Evolutionary conservation across 2,888 invertebrate species (phyloP).

Genomic region (Steinernema carpocapsae): DNA sequence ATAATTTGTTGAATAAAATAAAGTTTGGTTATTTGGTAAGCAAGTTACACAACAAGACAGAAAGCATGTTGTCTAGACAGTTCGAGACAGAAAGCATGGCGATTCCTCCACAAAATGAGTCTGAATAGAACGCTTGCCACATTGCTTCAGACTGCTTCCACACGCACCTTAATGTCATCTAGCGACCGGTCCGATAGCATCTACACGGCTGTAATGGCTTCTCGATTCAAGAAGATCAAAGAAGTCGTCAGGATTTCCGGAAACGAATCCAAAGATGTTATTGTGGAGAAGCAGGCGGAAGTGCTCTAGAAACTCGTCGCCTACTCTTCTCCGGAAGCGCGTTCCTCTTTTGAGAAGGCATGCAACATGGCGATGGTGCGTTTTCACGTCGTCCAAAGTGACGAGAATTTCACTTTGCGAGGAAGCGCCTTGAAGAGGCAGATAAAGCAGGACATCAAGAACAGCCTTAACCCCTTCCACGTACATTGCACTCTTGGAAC

Average conservation of each 20-base stretch:
- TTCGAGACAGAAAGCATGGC: neutral
- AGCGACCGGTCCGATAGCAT: neutral
- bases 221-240: conserved; percentile 71
- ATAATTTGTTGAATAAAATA: too few species aligned
- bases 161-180: too few species aligned
- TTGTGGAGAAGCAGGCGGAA: conserved; percentile 84
- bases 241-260: neutral
- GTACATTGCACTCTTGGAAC: conserved; percentile 88
- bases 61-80: too few species aligned
- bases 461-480: conserved; percentile 91
- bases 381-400: conserved; percentile 86
- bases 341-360: conserved; percentile 91
- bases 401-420: conserved; percentile 78
- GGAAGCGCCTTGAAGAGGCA: conserved; percentile 81
- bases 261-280: too few species aligned
- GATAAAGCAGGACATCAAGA: conserved; percentile 79
- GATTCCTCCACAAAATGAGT: too few species aligned
- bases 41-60: too few species aligned
- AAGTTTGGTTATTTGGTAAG: too few species aligned
- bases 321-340: conserved; percentile 95
- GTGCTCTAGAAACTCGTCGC: conserved; percentile 89
- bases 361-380: conserved; percentile 87
- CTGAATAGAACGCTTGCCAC: too few species aligned
- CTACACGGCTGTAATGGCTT: neutral
- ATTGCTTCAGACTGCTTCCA: too few species aligned